phyloP scores from a whole-genome alignment of 1,140 invertebrate species.

The Panagrolaimus sp. region DNA sequence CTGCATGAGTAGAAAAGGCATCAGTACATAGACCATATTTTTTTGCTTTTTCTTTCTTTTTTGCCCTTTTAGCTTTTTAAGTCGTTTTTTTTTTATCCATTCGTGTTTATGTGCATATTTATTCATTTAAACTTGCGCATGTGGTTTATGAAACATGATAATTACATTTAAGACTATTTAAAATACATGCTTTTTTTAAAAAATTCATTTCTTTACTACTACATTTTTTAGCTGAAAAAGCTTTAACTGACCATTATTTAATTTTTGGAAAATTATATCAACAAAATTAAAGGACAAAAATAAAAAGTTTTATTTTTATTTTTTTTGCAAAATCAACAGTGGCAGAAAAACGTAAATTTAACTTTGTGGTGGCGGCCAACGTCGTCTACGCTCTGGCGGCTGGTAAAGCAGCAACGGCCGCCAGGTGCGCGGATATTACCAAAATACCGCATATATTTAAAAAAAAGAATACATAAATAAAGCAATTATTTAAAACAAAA shows the following conservation, averaged over 20 bases:
- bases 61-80: not conserved
- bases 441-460: not conserved
- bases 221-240: not conserved
- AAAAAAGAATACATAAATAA: not conserved
- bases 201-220: not conserved
- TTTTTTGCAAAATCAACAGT: not conserved
- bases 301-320: conserved; percentile 5
- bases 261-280: not conserved
- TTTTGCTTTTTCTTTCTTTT: conserved; percentile 2
- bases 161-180: not conserved
- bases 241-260: not conserved
- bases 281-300: not conserved
- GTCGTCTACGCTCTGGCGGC: conserved; percentile 7
- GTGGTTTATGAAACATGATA: too few species aligned
- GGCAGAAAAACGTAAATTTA: not conserved
- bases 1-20: not conserved
- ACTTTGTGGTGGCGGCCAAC: not conserved
- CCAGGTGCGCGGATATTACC: conserved; percentile 2
- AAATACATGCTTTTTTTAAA: not conserved
- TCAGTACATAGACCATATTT: not conserved
- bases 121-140: too few species aligned
- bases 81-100: too few species aligned
- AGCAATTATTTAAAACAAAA: too few species aligned
- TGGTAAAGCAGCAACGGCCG: conserved; percentile 9
- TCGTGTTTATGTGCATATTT: too few species aligned